A percentile compares a stretch with the other conserved stretches of the same genome.
These are phyloP conservation scores for Gadopsis marmoratus DNA, from an alignment of 2,797 vertebrate species.

Conservation along the genomic window DNA sequence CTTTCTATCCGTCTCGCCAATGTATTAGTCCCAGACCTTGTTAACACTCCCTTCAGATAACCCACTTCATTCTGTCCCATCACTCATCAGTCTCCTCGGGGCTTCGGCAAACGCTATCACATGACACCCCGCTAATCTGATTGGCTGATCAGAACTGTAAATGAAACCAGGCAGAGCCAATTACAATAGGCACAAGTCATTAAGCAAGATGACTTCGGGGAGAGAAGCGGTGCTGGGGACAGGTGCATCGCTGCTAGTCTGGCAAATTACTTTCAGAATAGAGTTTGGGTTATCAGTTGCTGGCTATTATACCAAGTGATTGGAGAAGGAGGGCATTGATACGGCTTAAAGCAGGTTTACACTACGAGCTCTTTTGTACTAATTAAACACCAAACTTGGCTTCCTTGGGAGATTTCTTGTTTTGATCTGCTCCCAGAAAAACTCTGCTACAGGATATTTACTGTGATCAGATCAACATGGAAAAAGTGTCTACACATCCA, in stretches of 20 bases:
- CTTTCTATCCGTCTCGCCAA: slow-evolving; percentile 43
- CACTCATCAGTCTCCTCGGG: slow-evolving; percentile 68
- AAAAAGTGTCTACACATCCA: neutral
- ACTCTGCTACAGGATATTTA: slow-evolving; percentile 22
- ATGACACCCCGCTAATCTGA: slow-evolving; percentile 78
- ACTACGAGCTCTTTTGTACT: slow-evolving; percentile 49
- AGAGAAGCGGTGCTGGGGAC: slow-evolving; percentile 69
- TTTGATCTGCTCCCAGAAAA: slow-evolving; percentile 30
- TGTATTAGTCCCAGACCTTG: slow-evolving; percentile 66
- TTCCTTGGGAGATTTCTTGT: slow-evolving; percentile 35
- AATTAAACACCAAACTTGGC: slow-evolving; percentile 61
- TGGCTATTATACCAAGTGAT: slow-evolving; percentile 62
- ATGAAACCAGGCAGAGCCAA: slow-evolving; percentile 80
- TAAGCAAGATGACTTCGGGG: slow-evolving; percentile 79
- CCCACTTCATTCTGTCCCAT: slow-evolving; percentile 66
- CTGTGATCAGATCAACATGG: slow-evolving; percentile 38
- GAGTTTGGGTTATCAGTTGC: slow-evolving; percentile 77
- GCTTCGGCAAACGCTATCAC: slow-evolving; percentile 65
- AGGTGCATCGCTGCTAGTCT: slow-evolving; percentile 75
- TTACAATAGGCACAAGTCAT: slow-evolving; percentile 80
- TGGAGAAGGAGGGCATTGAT: slow-evolving; percentile 55
- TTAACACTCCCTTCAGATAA: slow-evolving; percentile 75
- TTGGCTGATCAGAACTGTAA: slow-evolving; percentile 81
- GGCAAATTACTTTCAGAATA: slow-evolving; percentile 79
- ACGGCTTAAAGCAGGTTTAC: slow-evolving; percentile 40